Conservation (phyloP, 2,113 vertebrate species). For the Rafetus swinhoei region DNA sequence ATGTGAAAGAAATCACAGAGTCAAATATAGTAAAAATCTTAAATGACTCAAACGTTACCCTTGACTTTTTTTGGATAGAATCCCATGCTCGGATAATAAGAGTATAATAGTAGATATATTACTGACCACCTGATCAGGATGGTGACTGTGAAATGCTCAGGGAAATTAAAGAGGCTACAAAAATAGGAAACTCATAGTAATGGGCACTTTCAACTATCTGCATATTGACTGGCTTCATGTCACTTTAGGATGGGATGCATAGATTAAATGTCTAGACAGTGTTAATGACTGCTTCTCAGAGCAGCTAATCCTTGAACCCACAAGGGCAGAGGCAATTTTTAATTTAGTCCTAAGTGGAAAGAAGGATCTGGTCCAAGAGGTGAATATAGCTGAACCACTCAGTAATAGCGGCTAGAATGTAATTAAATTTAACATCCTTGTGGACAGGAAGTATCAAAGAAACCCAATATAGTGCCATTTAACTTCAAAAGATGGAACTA, state of each 20-base stretch:
- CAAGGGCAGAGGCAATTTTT: not conserved
- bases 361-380: not conserved
- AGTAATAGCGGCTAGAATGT: not conserved
- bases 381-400: not conserved
- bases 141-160: not conserved
- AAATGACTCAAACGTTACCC: not conserved
- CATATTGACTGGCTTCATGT: not conserved
- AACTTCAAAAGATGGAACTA: not conserved
- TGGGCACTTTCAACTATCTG: not conserved
- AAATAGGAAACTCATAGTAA: not conserved
- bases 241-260: not conserved
- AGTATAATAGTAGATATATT: not conserved
- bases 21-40: not conserved
- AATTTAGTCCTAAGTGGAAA: not conserved
- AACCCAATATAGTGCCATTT: not conserved
- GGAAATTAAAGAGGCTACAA: not conserved
- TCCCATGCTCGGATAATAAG: not conserved
- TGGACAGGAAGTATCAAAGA: not conserved
- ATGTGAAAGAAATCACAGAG: not conserved
- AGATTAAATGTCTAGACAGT: not conserved
- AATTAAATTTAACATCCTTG: not conserved
- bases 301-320: not conserved
- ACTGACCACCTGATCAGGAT: too few species aligned
- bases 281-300: not conserved
- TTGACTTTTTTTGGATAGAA: not conserved